These are phyloP conservation scores for Hydrochoerus hydrochaeris DNA, from an alignment of 2,113 vertebrate species.

Conservation along the genomic window DNA sequence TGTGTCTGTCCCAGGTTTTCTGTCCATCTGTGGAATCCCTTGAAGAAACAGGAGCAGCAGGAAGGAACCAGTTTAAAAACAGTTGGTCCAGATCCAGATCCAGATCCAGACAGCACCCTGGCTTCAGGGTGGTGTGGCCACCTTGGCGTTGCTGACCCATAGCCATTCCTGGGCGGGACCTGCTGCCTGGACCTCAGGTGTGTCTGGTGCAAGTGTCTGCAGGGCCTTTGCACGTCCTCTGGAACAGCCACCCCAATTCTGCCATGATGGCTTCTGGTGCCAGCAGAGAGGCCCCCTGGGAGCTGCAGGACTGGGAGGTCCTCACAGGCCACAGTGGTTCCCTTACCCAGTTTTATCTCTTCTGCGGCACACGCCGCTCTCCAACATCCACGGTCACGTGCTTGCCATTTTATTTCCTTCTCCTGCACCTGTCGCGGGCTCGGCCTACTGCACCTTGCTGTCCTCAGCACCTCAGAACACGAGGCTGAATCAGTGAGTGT, in stretches of 20 bases:
- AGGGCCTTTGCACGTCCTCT: background rate
- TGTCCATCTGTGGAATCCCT: background rate
- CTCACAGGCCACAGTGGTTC: background rate
- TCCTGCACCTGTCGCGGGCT: background rate
- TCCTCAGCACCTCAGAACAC: background rate
- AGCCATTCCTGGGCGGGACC: background rate
- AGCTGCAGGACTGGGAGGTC: background rate
- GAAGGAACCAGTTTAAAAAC: background rate
- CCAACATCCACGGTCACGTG: accelerated
- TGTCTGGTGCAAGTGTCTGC: background rate
- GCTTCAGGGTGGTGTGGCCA: background rate
- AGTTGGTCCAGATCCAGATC: background rate
- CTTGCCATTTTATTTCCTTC: background rate
- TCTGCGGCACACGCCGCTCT: background rate
- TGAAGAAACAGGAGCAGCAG: background rate
- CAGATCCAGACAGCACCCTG: background rate
- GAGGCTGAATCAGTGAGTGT: background rate
- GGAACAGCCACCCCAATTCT: background rate
- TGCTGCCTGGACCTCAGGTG: background rate
- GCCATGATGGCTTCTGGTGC: background rate
- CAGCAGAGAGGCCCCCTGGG: background rate
- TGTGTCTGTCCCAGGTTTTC: background rate
- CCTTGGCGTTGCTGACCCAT: background rate
- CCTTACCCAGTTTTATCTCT: background rate
- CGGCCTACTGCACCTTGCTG: background rate